Evolutionary conservation across 2,888 invertebrate species (phyloP).

Genomic region (Cylloceria caligata): DNA sequence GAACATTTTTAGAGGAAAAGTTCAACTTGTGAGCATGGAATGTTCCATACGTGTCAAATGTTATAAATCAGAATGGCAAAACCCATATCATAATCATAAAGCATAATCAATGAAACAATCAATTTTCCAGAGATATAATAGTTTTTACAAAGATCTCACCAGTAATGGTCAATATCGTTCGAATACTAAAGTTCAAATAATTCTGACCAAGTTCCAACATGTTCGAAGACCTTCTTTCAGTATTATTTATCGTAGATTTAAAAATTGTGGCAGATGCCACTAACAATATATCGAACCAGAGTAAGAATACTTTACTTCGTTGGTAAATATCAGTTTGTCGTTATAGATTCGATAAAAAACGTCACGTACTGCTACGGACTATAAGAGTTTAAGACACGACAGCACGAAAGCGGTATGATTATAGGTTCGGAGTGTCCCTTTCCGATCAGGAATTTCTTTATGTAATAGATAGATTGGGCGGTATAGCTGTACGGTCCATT

Average conservation of each 20-base stretch:
- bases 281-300: background rate
- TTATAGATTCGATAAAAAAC: background rate
- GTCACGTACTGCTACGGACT: background rate
- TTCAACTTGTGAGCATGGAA: background rate
- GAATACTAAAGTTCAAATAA: constrained; percentile 60
- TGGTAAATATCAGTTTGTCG: constrained; percentile 14
- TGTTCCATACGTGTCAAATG: background rate
- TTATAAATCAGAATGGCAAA: too few species aligned
- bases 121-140: background rate
- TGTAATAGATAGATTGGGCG: background rate
- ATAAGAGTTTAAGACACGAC: constrained; percentile 5
- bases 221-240: background rate
- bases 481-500: constrained; percentile 19
- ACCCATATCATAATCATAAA: too few species aligned
- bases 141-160: constrained; percentile 45
- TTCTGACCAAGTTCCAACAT: constrained; percentile 38
- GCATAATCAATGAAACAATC: too few species aligned
- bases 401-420: constrained; percentile 52
- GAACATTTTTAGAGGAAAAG: background rate
- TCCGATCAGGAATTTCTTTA: constrained; percentile 11
- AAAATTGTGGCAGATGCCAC: too few species aligned
- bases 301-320: background rate
- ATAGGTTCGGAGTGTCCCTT: constrained; percentile 38
- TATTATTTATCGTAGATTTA: background rate
- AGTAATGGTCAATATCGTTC: constrained; percentile 37